Conservation (phyloP, 2,113 vertebrate species). For the Anser brachyrhynchus region DNA sequence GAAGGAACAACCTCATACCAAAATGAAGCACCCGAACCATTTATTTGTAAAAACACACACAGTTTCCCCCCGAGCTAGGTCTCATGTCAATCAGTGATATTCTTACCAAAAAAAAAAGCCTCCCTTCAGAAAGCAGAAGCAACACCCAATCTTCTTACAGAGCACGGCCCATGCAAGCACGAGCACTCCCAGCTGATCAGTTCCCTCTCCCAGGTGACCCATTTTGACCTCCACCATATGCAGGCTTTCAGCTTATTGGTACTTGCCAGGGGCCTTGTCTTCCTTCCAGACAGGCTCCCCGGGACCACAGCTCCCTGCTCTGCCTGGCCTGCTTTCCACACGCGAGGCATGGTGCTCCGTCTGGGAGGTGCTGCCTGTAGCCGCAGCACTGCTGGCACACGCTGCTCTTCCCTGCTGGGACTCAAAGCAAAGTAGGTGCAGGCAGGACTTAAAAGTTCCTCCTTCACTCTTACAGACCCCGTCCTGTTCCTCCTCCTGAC, state of each 20-base stretch:
- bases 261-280: neutral
- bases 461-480: neutral
- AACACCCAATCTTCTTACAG: neutral
- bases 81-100: neutral
- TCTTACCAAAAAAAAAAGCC: neutral
- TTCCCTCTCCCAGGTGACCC: neutral
- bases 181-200: neutral
- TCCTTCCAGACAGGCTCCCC: neutral
- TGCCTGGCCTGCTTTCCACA: neutral
- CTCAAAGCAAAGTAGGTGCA: neutral
- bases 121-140: neutral
- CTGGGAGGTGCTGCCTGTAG: neutral
- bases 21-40: neutral
- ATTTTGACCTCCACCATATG: neutral
- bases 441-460: neutral
- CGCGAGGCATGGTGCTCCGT: neutral
- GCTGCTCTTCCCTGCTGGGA: neutral
- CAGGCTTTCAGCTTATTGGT: neutral
- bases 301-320: neutral
- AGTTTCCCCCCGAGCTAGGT: neutral
- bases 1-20: conserved; percentile 10
- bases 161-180: neutral
- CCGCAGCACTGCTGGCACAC: neutral
- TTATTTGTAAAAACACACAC: neutral
- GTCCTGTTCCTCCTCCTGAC: neutral